These are phyloP conservation scores for Hiodon tergisus DNA, from an alignment of 2,113 vertebrate species.

Conservation along the genomic window DNA sequence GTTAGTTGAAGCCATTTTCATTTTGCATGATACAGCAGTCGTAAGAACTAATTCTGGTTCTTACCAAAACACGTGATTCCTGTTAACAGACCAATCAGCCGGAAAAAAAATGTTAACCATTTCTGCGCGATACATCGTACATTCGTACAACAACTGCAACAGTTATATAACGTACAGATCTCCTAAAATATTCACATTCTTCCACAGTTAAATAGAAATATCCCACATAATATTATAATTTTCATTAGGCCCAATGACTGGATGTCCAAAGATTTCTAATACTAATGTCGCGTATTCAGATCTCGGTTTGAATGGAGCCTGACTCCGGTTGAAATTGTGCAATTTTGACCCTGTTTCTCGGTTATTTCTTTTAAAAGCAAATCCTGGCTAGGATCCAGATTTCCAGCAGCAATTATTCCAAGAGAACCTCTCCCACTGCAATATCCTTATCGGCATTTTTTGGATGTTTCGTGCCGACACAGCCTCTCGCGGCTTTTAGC, in stretches of 20 bases:
- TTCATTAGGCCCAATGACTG: constrained; percentile 21
- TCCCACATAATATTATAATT: background rate
- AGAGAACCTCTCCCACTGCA: constrained; percentile 2
- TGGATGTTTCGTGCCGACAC: constrained; percentile 21
- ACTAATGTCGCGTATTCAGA: constrained; percentile 29
- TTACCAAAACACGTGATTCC: constrained; percentile 55
- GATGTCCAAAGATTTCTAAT: constrained; percentile 24
- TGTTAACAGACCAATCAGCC: constrained; percentile 50
- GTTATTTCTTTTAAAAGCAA: constrained; percentile 10
- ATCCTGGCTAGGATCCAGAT: constrained; percentile 7
- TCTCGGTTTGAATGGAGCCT: constrained; percentile 47
- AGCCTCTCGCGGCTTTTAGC: constrained; percentile 42
- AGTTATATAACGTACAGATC: constrained; percentile 26
- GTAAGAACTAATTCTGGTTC: constrained; percentile 33
- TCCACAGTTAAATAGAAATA: background rate
- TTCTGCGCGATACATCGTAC: constrained; percentile 46
- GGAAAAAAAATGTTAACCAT: constrained; percentile 50
- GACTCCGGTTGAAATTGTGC: constrained; percentile 38
- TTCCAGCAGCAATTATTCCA: background rate
- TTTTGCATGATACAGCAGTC: constrained; percentile 20
- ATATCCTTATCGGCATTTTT: constrained; percentile 30
- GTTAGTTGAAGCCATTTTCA: constrained; percentile 6
- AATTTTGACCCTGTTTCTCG: constrained; percentile 12
- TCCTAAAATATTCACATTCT: constrained; percentile 12
- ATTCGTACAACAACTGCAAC: constrained; percentile 46